Evolutionary conservation across 2,113 vertebrate genomes (phyloP), one percentile per base, ranked within the genome.

Genomic region (Nannobrachium achirus): DNA sequence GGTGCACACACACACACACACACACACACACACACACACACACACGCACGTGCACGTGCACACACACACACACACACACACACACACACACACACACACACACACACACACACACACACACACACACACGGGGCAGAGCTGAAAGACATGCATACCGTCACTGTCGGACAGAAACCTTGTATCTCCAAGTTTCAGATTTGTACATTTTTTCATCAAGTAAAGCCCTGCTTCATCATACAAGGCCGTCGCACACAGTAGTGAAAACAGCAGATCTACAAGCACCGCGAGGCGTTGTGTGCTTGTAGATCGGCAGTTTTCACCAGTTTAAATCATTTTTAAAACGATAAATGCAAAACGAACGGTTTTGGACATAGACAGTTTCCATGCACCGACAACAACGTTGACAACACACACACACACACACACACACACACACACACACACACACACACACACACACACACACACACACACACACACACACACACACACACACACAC

Each of bases 91-190:
- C 25, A 5, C 25, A 33, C 25, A 5, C 53, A 41, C 25, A 5
- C 25, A 33, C 25, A 2, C 25, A 33, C 2, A 2, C 25, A 33
- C 25, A 33, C 25, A n/a, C n/a, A n/a, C 73, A 78, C 70, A 86
- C 79, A 87, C 79, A n/a, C n/a, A n/a, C n/a, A 87, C 57, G 75
- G 69, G 78, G 46, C 67, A 50, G 79, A 67, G 53, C 57, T 73
- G 50, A 49, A 71, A 71, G 52, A 70, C 19, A n/a, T n/a, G n/a
- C 46, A 53, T 18, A 2, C n/a, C n/a, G n/a, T n/a, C n/a, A n/a
- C n/a, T n/a, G n/a, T n/a, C n/a, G n/a, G n/a, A n/a, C n/a, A n/a
- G n/a, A n/a, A n/a, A n/a, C n/a, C n/a, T n/a, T n/a, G n/a, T n/a
- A n/a, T n/a, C n/a, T n/a, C n/a, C n/a, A n/a, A n/a, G n/a, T n/a